Base-by-base conservation (phyloP, 2,113 vertebrate genomes). In the Nannospalax galili region DNA sequence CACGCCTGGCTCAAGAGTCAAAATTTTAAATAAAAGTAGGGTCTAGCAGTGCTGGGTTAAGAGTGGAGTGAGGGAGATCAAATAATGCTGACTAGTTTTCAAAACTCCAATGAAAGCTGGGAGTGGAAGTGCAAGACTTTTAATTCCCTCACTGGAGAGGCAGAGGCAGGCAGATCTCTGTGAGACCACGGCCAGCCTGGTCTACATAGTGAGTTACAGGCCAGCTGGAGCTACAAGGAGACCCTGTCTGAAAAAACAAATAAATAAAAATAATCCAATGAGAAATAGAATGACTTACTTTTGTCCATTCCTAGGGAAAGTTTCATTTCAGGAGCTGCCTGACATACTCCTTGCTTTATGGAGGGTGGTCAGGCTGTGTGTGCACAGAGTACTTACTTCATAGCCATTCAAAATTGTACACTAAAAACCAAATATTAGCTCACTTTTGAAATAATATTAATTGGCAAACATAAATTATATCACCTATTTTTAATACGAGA, bases 21-120 rank as follows among this genome's bases (percentile, higher is more conserved):
- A 64, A 20, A 56, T 86, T 90, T 90, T 82, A 73, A 65, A 84
- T 52, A 60, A 95, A 91, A 32, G 62, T 26, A 77, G 26, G 24
- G n/a, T 72, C 56, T 48, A 84, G 56, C 5, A 72, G 19, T 45
- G 17, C 60, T 81, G 26, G 12, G 3, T 26, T 77, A 78, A 81
- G 7, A 30, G 28, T 52, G 22, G 86, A 20, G 28, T 65, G 30
- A 40, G 5, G 62, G n/a, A 86, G 56, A 79, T 17, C 65, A 19
- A 84, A 64, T 60, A 17, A 28, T 67, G n/a, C 28, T n/a, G 62
- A 22, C 24, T 82, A 78, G 52, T 40, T 92, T 77, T 1, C 8
- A 48, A 88, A 80, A 69, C 67, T 73, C 1, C 37, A 85, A 8
- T 12, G 45, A 62, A 91, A 75, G n/a, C n/a, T n/a, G n/a, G n/a